A percentile compares a stretch with the other conserved stretches of the same genome.
phyloP scores from a whole-genome alignment of 1,140 invertebrate species.

The Pomacea maculata region DNA sequence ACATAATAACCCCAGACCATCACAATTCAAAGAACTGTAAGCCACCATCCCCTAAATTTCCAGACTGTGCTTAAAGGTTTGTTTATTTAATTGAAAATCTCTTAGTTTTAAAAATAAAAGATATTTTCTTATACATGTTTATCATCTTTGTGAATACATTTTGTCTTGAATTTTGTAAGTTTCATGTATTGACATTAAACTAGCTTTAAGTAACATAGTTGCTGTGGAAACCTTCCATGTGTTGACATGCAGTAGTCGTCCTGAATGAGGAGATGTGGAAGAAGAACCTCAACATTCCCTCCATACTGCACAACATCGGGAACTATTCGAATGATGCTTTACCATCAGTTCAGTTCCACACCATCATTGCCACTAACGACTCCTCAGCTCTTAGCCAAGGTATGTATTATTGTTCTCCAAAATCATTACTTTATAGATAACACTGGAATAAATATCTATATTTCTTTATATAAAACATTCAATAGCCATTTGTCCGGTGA shows the following conservation, averaged over 20 bases:
- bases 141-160: no score
- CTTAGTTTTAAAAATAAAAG: no score
- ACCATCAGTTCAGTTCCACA: constrained; percentile 4
- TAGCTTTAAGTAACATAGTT: background rate
- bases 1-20: no score
- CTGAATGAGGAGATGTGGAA: constrained; percentile 3
- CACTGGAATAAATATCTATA: background rate
- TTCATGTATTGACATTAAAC: no score
- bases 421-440: no score
- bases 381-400: constrained; percentile 13
- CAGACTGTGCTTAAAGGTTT: no score
- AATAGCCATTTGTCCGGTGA: background rate
- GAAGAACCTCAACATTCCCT: constrained; percentile 10
- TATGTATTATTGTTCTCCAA: background rate
- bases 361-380: constrained; percentile 12
- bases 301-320: constrained; percentile 12
- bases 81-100: no score
- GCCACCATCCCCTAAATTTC: no score
- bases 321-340: background rate
- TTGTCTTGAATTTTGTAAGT: no score
- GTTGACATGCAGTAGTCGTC: constrained; percentile 15
- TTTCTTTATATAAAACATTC: background rate
- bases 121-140: no score
- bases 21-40: no score
- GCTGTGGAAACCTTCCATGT: background rate